Conservation (phyloP, 2,797 vertebrate genomes). For the Diceros bicornis region DNA sequence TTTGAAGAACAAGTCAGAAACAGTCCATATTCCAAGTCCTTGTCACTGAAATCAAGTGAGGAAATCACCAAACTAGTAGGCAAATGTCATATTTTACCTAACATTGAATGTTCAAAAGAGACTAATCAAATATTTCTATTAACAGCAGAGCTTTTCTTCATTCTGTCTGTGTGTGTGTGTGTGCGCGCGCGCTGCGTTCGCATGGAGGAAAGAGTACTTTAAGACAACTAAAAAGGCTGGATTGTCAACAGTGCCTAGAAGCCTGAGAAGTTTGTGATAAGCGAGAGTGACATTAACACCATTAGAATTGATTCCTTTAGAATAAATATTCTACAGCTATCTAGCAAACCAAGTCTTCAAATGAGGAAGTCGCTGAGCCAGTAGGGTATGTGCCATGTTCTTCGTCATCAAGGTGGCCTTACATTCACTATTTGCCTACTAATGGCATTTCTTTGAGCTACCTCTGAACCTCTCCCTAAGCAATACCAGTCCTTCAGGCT, state of each 20-base stretch:
- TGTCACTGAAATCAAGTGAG: not conserved
- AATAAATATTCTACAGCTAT: slow-evolving; percentile 34
- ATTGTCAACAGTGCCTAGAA: not conserved
- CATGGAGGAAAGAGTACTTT: not conserved
- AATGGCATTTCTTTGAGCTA: slow-evolving; percentile 30
- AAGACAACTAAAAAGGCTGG: slow-evolving; percentile 49
- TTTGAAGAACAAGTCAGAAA: slow-evolving; percentile 65
- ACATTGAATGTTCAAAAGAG: slow-evolving; percentile 27
- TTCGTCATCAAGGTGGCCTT: not conserved
- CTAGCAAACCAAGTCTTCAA: slow-evolving; percentile 42
- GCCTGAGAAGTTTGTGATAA: slow-evolving; percentile 53
- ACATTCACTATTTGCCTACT: not conserved
- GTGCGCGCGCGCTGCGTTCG: not conserved
- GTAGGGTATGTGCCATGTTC: not conserved
- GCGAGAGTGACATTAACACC: not conserved
- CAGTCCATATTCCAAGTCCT: not conserved
- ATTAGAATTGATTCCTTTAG: not conserved
- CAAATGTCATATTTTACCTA: slow-evolving; percentile 33
- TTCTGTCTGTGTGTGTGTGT: not conserved
- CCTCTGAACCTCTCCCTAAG: not conserved
- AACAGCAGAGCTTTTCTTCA: not conserved
- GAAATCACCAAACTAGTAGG: slow-evolving; percentile 15
- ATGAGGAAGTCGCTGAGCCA: not conserved
- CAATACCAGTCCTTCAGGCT: slow-evolving; percentile 34
- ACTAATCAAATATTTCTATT: slow-evolving; percentile 26